These are phyloP conservation scores for Chesias legatella DNA, from an alignment of 2,888 invertebrate genomes.

Conservation along the genomic window DNA sequence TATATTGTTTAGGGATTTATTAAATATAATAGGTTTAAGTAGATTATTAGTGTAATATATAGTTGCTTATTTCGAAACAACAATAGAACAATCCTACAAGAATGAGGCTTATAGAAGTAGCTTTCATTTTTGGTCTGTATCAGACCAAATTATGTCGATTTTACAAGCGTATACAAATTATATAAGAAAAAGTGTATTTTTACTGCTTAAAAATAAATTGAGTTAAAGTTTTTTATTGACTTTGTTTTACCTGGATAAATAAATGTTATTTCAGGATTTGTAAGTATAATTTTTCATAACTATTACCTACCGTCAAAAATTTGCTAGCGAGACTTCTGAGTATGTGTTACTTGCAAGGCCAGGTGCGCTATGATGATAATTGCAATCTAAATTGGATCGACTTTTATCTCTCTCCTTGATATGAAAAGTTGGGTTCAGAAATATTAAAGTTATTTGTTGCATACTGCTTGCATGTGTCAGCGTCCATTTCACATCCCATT, in stretches of 20 bases:
- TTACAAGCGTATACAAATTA: slow-evolving; percentile 22
- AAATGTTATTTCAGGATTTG: too few species aligned
- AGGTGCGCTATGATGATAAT: too few species aligned
- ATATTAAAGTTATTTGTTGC: neutral
- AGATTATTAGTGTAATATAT: slow-evolving; percentile 5
- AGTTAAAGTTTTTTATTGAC: slow-evolving; percentile 21
- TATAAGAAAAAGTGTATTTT: slow-evolving; percentile 30
- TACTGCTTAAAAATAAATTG: slow-evolving; percentile 39
- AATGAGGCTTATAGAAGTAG: slow-evolving; percentile 52
- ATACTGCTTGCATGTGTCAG: slow-evolving; percentile 9
- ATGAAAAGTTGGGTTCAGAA: too few species aligned
- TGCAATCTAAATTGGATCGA: too few species aligned
- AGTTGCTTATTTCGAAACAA: slow-evolving; percentile 3
- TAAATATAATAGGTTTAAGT: neutral
- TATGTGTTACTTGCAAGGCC: too few species aligned
- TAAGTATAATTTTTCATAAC: too few species aligned
- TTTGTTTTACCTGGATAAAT: too few species aligned
- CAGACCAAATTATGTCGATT: slow-evolving; percentile 54
- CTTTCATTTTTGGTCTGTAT: slow-evolving; percentile 62
- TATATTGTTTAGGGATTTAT: slow-evolving; percentile 3
- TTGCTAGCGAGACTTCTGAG: too few species aligned
- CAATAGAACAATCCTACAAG: slow-evolving; percentile 31
- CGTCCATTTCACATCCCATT: slow-evolving; percentile 5
- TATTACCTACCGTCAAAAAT: too few species aligned
- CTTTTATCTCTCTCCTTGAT: too few species aligned